phyloP scores from a whole-genome alignment of 2,113 vertebrate genomes.

The Serinus canaria region DNA sequence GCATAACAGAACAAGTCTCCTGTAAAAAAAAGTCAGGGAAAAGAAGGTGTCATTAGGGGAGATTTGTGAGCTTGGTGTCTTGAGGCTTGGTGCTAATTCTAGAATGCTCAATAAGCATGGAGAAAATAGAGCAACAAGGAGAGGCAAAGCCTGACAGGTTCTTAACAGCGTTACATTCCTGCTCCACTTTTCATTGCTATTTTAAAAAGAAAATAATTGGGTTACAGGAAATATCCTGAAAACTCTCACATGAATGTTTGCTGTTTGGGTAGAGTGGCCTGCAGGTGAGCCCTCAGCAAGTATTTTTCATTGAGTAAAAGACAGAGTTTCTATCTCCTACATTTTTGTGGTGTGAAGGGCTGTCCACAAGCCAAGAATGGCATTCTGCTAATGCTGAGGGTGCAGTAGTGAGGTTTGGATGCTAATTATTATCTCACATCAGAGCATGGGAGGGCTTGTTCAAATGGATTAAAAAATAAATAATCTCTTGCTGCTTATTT shows the following conservation, averaged over 20 bases:
- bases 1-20: background rate
- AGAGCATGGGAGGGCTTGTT: background rate
- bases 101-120: background rate
- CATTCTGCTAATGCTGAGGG: background rate
- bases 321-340: background rate
- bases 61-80: background rate
- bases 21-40: background rate
- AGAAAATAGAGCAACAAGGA: background rate
- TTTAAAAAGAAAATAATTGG: constrained; percentile 19
- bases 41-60: background rate
- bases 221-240: background rate
- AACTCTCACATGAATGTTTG: background rate
- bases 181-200: constrained; percentile 20
- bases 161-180: background rate
- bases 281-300: background rate
- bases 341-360: background rate
- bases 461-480: background rate
- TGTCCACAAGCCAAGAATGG: background rate
- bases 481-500: background rate
- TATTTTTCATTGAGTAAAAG: background rate
- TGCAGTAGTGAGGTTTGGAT: background rate
- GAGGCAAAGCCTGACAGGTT: background rate
- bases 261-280: background rate
- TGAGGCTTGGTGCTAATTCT: background rate
- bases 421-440: background rate